Evolutionary conservation across 2,113 vertebrate species (phyloP), one percentile per base, ranked within the genome.

Genomic region (Condylura cristata): DNA sequence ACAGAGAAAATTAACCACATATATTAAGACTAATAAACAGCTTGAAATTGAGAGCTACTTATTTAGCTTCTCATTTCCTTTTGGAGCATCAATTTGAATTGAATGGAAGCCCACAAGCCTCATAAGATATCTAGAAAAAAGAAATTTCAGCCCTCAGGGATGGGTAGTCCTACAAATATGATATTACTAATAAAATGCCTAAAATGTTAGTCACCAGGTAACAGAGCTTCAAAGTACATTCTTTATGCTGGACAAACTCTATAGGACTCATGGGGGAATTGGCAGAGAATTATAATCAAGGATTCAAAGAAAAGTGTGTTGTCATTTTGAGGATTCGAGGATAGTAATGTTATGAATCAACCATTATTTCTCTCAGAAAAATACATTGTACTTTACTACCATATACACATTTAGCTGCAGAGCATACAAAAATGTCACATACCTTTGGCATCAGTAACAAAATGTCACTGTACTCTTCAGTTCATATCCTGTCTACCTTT

Each of bases 101-200:
- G 51, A 95, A 58, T 11, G 58, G n/a, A 90, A 82, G 24, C 32
- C 30, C 17, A 65, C 51, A 37, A 86, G n/a, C 41, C 44, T 88
- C 39, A 41, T n/a, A 81, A 94, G 87, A 61, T 93, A 90, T 66
- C 90, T 92, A 53, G 58, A 91, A 76, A 81, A 65, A 91, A 34
- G 68, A 83, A 74, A 51, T 24, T 72, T 89, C 16, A 79, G 32
- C 11, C 63, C 61, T 75, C 8, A 89, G 39, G 86, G 44, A 51
- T 63, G 48, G 61, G 2, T 44, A 79, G 8, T 68, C 26, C 70
- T 72, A 56, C 17, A 89, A 74, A 80, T 65, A n/a, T 46, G 44
- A 22, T 44, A 81, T 87, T 24, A 83, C 18, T 39, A 66, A 26
- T 39, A 10, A 89, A 92, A 32, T 80, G 30, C 28, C 46, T 79